phyloP scores from a whole-genome alignment of 2,113 vertebrate species.

The Otolemur garnettii region DNA sequence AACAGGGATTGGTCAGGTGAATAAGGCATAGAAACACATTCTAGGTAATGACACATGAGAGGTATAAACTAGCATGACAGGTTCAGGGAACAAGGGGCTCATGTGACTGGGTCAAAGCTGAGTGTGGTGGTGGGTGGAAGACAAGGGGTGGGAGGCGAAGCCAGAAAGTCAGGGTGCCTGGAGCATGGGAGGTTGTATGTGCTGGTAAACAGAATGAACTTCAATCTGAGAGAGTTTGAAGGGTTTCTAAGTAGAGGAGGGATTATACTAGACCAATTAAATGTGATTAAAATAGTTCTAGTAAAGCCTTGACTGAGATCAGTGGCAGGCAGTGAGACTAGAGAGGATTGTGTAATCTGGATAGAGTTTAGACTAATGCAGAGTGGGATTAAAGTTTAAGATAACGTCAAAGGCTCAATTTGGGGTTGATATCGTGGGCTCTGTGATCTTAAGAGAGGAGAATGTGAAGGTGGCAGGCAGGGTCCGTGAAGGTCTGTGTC shows the following conservation, averaged over 20 bases:
- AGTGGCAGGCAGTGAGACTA: background rate
- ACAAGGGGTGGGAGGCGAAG: background rate
- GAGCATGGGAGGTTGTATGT: background rate
- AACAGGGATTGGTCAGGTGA: background rate
- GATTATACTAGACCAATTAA: background rate
- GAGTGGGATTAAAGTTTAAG: background rate
- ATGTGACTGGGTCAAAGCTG: background rate
- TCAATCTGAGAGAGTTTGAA: background rate
- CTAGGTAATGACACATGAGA: background rate
- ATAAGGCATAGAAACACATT: background rate
- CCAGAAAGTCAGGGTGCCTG: background rate
- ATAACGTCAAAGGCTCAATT: background rate
- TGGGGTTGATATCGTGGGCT: background rate
- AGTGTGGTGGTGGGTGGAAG: background rate
- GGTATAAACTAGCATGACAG: accelerated
- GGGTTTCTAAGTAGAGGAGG: background rate
- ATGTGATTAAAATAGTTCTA: background rate
- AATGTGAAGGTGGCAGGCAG: background rate
- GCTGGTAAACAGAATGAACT: background rate
- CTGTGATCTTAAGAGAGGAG: background rate
- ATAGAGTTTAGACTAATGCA: background rate
- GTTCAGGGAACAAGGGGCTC: background rate
- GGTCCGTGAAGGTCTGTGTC: background rate
- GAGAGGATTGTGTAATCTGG: background rate
- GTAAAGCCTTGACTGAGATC: background rate